A percentile compares a stretch with the other conserved stretches of the same genome.
These are phyloP conservation scores for Lycaena phlaeas DNA, from an alignment of 2,888 invertebrate species.

Conservation along the genomic window DNA sequence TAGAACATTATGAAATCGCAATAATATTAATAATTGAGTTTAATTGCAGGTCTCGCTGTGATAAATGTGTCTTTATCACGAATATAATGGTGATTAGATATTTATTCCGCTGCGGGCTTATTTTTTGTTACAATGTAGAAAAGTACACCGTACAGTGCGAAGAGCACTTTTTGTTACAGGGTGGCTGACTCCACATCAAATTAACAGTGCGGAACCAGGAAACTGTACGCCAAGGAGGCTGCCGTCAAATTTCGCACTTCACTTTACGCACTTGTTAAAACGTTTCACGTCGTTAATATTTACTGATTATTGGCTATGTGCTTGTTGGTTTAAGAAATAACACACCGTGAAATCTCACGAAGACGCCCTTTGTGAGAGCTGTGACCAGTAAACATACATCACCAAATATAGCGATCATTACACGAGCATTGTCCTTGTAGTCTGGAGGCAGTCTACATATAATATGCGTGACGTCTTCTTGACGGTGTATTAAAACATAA, in stretches of 20 bases:
- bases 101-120: conserved; percentile 4
- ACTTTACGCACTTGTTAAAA: conserved; percentile 19
- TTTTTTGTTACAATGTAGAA: conserved; percentile 2
- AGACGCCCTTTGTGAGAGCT: conserved; percentile 7
- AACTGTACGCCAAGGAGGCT: conserved; percentile 25
- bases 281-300: conserved; percentile 25
- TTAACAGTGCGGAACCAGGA: conserved; percentile 53
- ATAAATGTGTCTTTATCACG: conserved; percentile 7
- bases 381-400: background rate
- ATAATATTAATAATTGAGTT: conserved; percentile 4
- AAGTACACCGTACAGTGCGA: conserved; percentile 23
- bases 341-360: conserved; percentile 11
- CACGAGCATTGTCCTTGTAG: conserved; percentile 15
- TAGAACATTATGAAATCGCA: background rate
- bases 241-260: conserved; percentile 43
- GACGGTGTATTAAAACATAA: conserved; percentile 39
- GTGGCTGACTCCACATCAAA: conserved; percentile 52
- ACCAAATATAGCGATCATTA: conserved; percentile 8
- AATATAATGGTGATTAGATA: background rate
- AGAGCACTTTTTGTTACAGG: conserved; percentile 34
- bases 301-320: conserved; percentile 22
- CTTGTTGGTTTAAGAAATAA: conserved; percentile 15
- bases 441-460: conserved; percentile 19
- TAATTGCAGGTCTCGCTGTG: conserved; percentile 2
- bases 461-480: conserved; percentile 25